Conservation (phyloP, 1,140 invertebrate genomes). For the Cherax destructor region DNA sequence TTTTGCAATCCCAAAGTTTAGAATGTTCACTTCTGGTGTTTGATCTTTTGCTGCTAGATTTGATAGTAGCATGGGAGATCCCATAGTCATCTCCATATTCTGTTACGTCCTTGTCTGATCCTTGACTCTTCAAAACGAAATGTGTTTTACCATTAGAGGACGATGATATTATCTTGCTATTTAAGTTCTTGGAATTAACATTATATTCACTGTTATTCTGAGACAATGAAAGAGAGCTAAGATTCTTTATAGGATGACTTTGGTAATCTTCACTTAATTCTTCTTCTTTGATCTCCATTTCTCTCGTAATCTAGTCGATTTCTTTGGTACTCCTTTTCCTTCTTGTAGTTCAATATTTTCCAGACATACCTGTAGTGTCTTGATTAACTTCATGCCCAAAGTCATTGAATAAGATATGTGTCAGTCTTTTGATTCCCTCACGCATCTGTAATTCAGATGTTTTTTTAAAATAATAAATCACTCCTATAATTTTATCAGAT, state of each 20-base stretch:
- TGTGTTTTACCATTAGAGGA: not conserved
- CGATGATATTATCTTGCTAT: not conserved
- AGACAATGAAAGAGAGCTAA: not conserved
- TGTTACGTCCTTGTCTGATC: not conserved
- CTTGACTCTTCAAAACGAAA: not conserved
- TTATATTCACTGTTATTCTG: too few species aligned
- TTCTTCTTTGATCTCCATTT: not conserved
- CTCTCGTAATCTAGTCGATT: not conserved
- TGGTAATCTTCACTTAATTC: constrained; percentile 1
- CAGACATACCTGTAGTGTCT: not conserved
- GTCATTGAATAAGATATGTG: not conserved
- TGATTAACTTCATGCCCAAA: not conserved
- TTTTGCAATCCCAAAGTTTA: not conserved
- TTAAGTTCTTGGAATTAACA: not conserved
- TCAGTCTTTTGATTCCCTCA: too few species aligned
- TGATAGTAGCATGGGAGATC: not conserved
- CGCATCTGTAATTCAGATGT: too few species aligned
- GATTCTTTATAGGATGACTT: not conserved
- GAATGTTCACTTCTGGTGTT: not conserved
- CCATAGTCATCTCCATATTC: not conserved
- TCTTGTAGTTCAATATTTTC: not conserved
- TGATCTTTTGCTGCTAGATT: not conserved
- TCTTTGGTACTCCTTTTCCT: not conserved
- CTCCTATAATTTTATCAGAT: too few species aligned
- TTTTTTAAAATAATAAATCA: too few species aligned